Base-by-base conservation (phyloP, 2,888 invertebrate species). In the Eledona agricola region DNA sequence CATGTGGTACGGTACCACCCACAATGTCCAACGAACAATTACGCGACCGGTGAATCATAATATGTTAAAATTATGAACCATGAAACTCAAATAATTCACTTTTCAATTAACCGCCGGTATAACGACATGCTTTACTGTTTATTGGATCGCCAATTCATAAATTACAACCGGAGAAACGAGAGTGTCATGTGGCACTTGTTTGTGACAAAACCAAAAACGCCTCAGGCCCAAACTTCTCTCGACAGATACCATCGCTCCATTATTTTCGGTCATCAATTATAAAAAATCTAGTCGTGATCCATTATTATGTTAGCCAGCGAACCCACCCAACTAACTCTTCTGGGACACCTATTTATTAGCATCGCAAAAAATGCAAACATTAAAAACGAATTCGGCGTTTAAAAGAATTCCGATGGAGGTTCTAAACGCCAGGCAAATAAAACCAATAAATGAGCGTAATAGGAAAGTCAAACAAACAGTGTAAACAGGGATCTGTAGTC, bases 61-160 rank as follows among this genome's bases (percentile, higher is more conserved):
- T 25, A 28, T 20, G 19, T 38, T 28, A 38, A 37, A 16, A 25
- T 47, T 47, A 47, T 47, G 47, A 16, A 47, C 35, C 47, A 47
- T 47, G 47, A 47, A 47, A 23, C 15, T 47, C 47, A 38, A 25
- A 35, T 47, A 47, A 35, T 29, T 47, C 38, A 29, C 7, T 47
- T 47, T 47, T 38, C 47, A 47, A 47, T 47, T 47, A 37, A 17
- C 47, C 51, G 28, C 34, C 32, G 45, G 50, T 50, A 51, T 37
- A 34, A 51, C 40, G 31, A 42, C 34, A 38, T 38, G 51, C 20
- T 42, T 28, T 28, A 42, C 29, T 7, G 23, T 45, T 43, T 34
- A 45, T 42, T 28, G 29, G 28, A 13, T 42, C 28, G 19, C 20
- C 20, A 15, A 3, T 17, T 10, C 19, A 23, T 9, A 25, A 32